Evolutionary conservation across 1,140 invertebrate genomes (phyloP), one percentile per base, ranked within the genome.

Genomic region (Bombus sylvicola): DNA sequence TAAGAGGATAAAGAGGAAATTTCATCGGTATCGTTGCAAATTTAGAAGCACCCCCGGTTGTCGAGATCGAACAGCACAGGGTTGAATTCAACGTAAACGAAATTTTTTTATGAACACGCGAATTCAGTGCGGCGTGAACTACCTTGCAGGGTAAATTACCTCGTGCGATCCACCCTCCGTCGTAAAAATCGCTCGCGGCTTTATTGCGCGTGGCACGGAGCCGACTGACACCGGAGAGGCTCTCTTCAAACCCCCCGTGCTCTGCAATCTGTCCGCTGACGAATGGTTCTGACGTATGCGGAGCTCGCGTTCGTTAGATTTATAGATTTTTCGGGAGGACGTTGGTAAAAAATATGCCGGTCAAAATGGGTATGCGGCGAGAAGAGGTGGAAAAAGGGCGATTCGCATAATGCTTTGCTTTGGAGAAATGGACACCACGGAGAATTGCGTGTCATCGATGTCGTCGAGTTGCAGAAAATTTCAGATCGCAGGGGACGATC

Each of bases 231-330:
- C 71, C 39, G 53, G 69, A 59, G 53, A 22, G 25, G 66, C 66
- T 39, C 34, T 41, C 83, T 69, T 62, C 76, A 47, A 47, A 31
- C 53, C 13, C 39, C 43, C 28, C 12, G 22, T 8, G 15, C 62
- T 53, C 83, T 12, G 84, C 88, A 89, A 89, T 89, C 88, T 87
- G 87, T 85, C 84, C 88, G 80, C 88, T 89, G 88, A 89, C 88
- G 88, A 89, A 89, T 89, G 88, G 88, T 89, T 84, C 84, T 87
- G 88, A 89, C 88, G 88, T 89, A 89, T 84, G 87, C 84, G 83
- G 73, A 15, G 66, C 82, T 68, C 74, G 37, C 39, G 87, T 83
- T 72, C 66, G 87, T 81, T 83, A 87, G 84, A 89, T 89, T 89
- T 89, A 89, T 89, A 89, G 88, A 89, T 89, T 89, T 89, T 89